Evolutionary conservation across 2,888 invertebrate genomes (phyloP), one percentile per base, ranked within the genome.

Genomic region (Biston stratarius): DNA sequence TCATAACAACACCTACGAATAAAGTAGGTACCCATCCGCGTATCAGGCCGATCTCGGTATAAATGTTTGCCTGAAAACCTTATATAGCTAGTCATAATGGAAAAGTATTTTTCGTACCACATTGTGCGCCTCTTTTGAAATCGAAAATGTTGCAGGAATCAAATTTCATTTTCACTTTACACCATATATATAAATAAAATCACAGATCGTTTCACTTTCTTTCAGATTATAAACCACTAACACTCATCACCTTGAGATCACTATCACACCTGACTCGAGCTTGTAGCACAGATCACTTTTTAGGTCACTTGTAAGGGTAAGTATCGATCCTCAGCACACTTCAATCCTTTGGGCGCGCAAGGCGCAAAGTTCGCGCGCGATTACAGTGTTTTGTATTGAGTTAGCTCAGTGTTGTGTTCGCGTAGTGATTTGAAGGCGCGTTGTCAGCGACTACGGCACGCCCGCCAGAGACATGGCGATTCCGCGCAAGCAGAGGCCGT

Each of bases 131-230:
- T 64, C 24, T 56, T 63, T 68, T 66, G 33, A 64, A 60, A 62
- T 64, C 57, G 40, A 62, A 65, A n/a, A 38, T 59, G 57, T 64
- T 58, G 44, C 44, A 36, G 14, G 65, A 62, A 42, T 65, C 69
- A n/a, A 69, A 58, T 62, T 70, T 71, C 71, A 73, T 71, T 58
- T 67, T 61, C 36, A 61, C 55, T 11, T 12, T 51, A 42, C 38
- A 61, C n/a, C 15, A 61, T 52, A 8, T 24, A 63, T 42, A 47
- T 48, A 44, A 55, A 55, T 49, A 33, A 24, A 24, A 51, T 61
- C 52, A 64, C 56, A 47, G 56, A 55, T 63, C 24, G 36, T 15
- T 48, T 57, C 61, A 61, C 61, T 61, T 44, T 56, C 47, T 48
- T 64, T 45, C 45, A 53, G 33, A 55, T 47, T 45, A 36, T 33